Conservation (phyloP, 2,113 vertebrate genomes). For the Holacanthus passer region DNA sequence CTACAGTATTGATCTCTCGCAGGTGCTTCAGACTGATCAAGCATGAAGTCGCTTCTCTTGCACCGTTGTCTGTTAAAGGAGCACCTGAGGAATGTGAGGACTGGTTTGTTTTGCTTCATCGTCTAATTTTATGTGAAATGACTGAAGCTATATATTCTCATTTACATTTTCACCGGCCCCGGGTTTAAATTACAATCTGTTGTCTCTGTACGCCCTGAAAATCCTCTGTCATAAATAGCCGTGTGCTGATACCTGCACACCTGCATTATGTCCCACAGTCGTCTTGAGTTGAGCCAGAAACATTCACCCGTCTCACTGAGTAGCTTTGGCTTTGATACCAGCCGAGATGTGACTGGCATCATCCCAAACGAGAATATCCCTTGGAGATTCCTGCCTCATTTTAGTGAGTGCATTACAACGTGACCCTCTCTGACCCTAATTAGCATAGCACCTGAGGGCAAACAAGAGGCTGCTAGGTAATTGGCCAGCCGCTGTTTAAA, state of each 20-base stretch:
- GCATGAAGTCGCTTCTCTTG: not conserved
- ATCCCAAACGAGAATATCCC: constrained; percentile 56
- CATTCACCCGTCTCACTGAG: constrained; percentile 16
- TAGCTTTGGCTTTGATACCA: constrained; percentile 17
- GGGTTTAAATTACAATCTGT: constrained; percentile 38
- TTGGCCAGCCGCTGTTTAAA: constrained; percentile 66
- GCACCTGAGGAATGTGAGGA: not conserved
- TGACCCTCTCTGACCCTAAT: constrained; percentile 76
- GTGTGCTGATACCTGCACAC: constrained; percentile 40
- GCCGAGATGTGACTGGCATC: constrained; percentile 40
- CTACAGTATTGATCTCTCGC: constrained; percentile 19
- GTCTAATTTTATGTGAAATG: not conserved
- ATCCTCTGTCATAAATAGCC: constrained; percentile 56
- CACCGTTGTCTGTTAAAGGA: not conserved
- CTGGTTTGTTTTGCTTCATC: not conserved
- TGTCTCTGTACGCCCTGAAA: not conserved
- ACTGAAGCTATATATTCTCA: not conserved
- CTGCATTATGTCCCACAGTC: constrained; percentile 14
- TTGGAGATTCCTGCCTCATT: constrained; percentile 65
- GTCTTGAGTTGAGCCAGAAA: constrained; percentile 21
- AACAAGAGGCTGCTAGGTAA: constrained; percentile 51
- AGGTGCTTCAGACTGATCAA: constrained; percentile 22
- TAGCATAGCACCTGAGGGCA: constrained; percentile 76
- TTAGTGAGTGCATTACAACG: constrained; percentile 61
- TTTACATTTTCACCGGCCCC: too few species aligned